Conservation (phyloP, 2,113 vertebrate genomes). For the Alaudala cheleensis region DNA sequence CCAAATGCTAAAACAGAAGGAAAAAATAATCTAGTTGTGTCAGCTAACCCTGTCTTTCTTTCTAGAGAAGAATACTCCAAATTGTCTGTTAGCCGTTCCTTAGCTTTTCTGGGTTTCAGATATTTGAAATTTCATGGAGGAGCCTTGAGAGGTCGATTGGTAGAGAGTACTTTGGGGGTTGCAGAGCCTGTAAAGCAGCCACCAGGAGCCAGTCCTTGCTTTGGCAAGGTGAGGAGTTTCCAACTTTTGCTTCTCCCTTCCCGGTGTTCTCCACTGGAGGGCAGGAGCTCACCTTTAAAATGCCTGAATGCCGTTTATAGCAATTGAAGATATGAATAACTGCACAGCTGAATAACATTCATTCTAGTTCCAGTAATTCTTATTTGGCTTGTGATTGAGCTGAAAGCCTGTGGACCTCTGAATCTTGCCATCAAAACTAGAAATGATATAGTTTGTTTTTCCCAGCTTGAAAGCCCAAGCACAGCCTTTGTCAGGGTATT, state of each 20-base stretch:
- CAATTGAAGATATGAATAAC: neutral
- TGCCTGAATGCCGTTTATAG: neutral
- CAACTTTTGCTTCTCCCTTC: neutral
- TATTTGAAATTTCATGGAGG: neutral
- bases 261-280: conserved; percentile 33
- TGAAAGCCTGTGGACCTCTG: neutral
- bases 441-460: neutral
- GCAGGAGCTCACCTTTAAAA: conserved; percentile 25
- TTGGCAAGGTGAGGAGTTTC: neutral
- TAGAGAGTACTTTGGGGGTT: neutral
- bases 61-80: neutral
- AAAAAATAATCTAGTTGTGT: neutral
- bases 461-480: neutral
- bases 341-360: neutral
- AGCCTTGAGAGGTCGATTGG: neutral
- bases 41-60: neutral
- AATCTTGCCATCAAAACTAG: neutral
- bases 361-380: neutral
- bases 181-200: rapidly evolving
- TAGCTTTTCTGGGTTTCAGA: neutral
- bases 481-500: neutral
- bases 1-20: neutral
- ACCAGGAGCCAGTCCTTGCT: neutral
- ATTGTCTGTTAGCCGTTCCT: neutral
- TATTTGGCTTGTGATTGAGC: neutral